Evolutionary conservation across 2,888 invertebrate genomes (phyloP), one percentile per base, ranked within the genome.

Genomic region (Temnothorax ravouxi): DNA sequence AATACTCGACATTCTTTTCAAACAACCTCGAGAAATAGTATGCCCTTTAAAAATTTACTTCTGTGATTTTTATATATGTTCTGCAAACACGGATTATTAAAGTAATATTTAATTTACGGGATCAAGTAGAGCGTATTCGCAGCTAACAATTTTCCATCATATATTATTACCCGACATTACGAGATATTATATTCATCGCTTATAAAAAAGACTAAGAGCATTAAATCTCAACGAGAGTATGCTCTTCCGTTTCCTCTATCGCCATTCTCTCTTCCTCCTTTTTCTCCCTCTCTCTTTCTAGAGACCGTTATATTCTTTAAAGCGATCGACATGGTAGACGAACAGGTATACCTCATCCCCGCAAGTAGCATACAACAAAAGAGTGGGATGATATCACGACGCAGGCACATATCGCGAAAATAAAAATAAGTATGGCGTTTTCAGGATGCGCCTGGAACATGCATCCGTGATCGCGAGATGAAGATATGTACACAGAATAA

Each of bases 281-380:
- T 59, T 59, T 72, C 62, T 74, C 38, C 21, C 69, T 54, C 11
- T 34, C 54, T 71, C 77, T 61, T 62, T 83, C 67, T 41, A 38
- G n/a, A 67, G 82, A 87, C 87, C 89, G 89, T 88, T 88, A 88
- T 82, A 52, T 88, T 84, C 47, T 80, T 88, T 83, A 84, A 87
- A 88, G 82, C 69, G 77, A 79, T 79, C 74, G 84, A 83, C 82
- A 71, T 38, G 56, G 56, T 59, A 47, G 74, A 75, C 66, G 75
- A 84, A 79, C 85, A 88, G 85, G 84, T 88, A 83, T 88, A 83
- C 59, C 64, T 85, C 47, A 47, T 59, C 59, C 54, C 59, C 54
- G 80, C 81, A 87, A 80, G 84, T 84, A 79, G 69, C 52, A 52
- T 25, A 67, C n/a, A 47, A 61, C 61, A 61, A 61, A 67, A 74